Evolutionary conservation across 2,888 invertebrate species (phyloP).

Genomic region (Tiliacea citrago): DNA sequence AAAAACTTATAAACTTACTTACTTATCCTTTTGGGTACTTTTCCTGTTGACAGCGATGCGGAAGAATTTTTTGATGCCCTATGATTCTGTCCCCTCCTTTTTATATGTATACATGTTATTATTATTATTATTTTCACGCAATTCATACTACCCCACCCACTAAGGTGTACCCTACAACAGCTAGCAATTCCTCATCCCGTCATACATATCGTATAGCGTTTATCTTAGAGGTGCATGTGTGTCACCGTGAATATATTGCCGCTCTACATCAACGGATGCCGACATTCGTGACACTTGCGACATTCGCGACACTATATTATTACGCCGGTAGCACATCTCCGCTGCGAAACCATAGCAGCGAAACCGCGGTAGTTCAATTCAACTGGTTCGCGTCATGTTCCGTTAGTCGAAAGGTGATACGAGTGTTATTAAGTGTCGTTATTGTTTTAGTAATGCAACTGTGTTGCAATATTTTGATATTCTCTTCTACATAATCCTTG

Average conservation of each 20-base stretch:
- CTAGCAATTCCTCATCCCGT: constrained; percentile 66
- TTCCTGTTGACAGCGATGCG: no score
- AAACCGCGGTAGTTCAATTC: no score
- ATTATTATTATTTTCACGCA: no score
- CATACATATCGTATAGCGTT: constrained; percentile 63
- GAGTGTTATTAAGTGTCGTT: constrained; percentile 38
- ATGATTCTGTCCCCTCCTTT: no score
- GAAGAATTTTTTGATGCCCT: no score
- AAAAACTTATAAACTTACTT: no score
- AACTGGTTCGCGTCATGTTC: no score
- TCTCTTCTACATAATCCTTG: background rate
- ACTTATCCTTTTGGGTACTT: no score
- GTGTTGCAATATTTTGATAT: background rate
- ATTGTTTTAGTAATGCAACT: constrained; percentile 33
- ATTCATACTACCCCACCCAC: constrained; percentile 26
- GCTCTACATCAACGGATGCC: constrained; percentile 73
- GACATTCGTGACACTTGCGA: constrained; percentile 69
- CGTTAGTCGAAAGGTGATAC: no score
- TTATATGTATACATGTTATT: no score
- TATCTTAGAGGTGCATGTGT: constrained; percentile 74
- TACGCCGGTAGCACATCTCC: no score
- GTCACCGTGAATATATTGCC: constrained; percentile 75
- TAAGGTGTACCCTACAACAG: constrained; percentile 55
- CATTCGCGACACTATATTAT: constrained; percentile 51
- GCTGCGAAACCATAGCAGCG: no score